These are phyloP conservation scores for Perognathus longimembris DNA, from an alignment of 2,113 vertebrate species.

Conservation along the genomic window DNA sequence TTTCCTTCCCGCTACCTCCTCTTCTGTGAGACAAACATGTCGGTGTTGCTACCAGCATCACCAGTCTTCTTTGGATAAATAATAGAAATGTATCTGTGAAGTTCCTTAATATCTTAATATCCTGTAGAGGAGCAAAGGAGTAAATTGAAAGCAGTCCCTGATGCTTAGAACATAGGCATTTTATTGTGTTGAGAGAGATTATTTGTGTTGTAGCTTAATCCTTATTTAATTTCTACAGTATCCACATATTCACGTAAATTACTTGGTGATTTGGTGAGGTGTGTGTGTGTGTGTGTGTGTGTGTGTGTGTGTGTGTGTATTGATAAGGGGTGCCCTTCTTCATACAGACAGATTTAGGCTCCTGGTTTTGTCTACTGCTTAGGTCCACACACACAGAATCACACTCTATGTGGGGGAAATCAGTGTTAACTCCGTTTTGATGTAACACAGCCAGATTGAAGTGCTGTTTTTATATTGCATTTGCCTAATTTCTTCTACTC, in stretches of 20 bases:
- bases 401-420: too few relatives aligned
- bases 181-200: slow-evolving; percentile 17
- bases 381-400: too few relatives aligned
- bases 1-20: background rate
- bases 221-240: slow-evolving; percentile 50
- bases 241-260: slow-evolving; percentile 56
- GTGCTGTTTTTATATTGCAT: background rate
- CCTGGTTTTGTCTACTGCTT: too few relatives aligned
- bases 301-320: background rate
- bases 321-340: too few relatives aligned
- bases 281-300: too few relatives aligned
- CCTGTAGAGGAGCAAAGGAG: slow-evolving; percentile 27
- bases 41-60: background rate
- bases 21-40: background rate
- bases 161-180: background rate
- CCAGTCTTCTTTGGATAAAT: slow-evolving; percentile 17
- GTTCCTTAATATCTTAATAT: slow-evolving; percentile 30
- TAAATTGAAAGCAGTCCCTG: background rate
- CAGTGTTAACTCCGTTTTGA: background rate
- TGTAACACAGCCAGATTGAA: background rate
- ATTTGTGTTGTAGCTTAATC: background rate
- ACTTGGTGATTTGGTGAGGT: slow-evolving; percentile 43
- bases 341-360: background rate
- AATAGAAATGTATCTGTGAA: background rate
- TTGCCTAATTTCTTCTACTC: background rate